Conservation (phyloP, 2,797 vertebrate genomes). For the Australoheros facetus region DNA sequence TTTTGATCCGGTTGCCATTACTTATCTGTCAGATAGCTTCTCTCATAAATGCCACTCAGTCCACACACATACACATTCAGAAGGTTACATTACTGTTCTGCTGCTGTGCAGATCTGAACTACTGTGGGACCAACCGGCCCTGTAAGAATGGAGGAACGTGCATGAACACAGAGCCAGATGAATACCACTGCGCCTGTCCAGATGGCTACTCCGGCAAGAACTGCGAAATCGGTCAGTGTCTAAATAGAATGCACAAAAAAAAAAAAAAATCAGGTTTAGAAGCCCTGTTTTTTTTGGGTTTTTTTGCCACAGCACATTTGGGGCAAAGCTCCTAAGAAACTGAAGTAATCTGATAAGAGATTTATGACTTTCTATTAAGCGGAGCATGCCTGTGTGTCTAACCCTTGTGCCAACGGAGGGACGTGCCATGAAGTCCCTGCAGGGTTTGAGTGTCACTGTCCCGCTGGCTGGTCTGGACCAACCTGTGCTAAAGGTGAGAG, state of each 20-base stretch:
- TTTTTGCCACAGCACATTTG: background rate
- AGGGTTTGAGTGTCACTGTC: conserved; percentile 94
- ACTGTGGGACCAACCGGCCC: conserved; percentile 94
- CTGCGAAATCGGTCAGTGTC: conserved; percentile 89
- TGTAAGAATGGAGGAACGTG: conserved; percentile 93
- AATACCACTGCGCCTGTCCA: conserved; percentile 90
- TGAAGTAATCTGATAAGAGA: background rate
- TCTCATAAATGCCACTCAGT: background rate
- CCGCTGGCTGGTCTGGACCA: conserved; percentile 90
- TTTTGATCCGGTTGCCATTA: background rate
- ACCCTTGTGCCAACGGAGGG: conserved; percentile 94
- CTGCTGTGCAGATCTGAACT: conserved; percentile 88
- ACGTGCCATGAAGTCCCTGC: conserved; percentile 90
- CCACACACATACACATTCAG: background rate
- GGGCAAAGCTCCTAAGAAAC: background rate
- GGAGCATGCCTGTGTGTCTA: conserved; percentile 93
- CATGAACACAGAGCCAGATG: conserved; percentile 92
- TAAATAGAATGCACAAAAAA: background rate
- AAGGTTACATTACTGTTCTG: background rate
- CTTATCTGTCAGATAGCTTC: background rate
- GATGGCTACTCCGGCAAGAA: conserved; percentile 94
- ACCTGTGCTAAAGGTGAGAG: conserved; percentile 90
- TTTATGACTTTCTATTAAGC: conserved; percentile 72
- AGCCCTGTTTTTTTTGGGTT: background rate
- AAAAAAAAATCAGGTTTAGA: background rate